These are phyloP conservation scores for Paradisaea rubra DNA, from an alignment of 2,113 vertebrate species.

Conservation along the genomic window DNA sequence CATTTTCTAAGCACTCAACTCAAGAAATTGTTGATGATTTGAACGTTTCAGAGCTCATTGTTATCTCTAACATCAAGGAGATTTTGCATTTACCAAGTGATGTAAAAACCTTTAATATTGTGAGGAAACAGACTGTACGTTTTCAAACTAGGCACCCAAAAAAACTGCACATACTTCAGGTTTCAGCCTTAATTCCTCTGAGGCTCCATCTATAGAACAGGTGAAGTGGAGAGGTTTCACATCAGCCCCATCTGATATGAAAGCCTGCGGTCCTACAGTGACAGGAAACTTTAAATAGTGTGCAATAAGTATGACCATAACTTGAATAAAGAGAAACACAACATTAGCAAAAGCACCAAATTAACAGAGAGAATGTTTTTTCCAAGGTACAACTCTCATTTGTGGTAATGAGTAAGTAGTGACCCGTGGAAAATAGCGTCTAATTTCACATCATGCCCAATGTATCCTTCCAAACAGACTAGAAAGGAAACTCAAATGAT, in stretches of 20 bases:
- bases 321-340: background rate
- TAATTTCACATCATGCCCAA: background rate
- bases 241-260: background rate
- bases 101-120: background rate
- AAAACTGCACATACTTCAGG: background rate
- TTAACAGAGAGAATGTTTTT: fast-evolving
- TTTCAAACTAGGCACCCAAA: background rate
- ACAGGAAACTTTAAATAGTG: background rate
- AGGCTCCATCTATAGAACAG: fast-evolving
- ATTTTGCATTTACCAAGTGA: background rate
- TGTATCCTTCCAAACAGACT: background rate
- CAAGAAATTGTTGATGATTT: background rate
- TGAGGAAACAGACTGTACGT: background rate
- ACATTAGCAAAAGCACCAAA: background rate
- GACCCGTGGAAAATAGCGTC: background rate
- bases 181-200: background rate
- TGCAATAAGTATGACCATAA: background rate
- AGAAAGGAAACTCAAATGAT: background rate
- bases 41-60: background rate
- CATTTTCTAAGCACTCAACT: background rate
- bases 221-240: background rate
- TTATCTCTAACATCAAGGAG: background rate
- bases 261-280: background rate
- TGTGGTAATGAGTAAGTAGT: background rate
- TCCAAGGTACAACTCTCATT: background rate